Base-by-base conservation (phyloP, 1,140 invertebrate species). In the Pogonognathellus flavescens region DNA sequence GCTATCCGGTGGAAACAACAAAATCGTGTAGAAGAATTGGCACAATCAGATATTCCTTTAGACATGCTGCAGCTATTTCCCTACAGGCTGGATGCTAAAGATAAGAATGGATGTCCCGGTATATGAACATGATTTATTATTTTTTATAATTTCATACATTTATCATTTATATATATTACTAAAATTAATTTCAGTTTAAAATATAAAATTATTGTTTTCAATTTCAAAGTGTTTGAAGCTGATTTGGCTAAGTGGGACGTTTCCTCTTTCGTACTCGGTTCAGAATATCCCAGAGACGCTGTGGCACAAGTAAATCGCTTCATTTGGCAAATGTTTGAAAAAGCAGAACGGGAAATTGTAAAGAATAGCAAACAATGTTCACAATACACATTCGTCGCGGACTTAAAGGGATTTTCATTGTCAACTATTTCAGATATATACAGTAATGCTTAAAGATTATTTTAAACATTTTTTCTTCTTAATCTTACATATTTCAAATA, bases 311-410 rank as follows among this genome's bases (percentile, higher is more conserved):
- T 60, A 5, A 60, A 60, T 11, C 18, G 20, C 5, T 60, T 20
- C 20, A 22, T 60, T 22, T 60, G 59, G 59, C 59, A 60, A 60
- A 20, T 60, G 59, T 60, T 20, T 20, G 59, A 60, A 60, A 60
- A 60, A 10, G 18, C 59, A 20, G 59, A 60, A 9, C 59, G n/a
- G 9, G 9, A 60, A 60, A 4, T 60, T 20, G 8, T 8, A 5
- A 60, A 60, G 22, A 60, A 20, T 20, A 6, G n/a, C 18, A 60
- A 20, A 60, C n/a, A 18, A 18, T 60, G 59, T 6, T 20, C 4
- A 18, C 59, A 60, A 18, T 60, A 20, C 10, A 60, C 59, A 10
- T 11, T 60, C n/a, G n/a, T 60, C 4, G 18, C 22, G 18, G 18
- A 60, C 9, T 22, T 60, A 3, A 18, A n/a, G 10, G 59, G 18